Percentiles rank a stretch among this genome's conserved stretches.
These are phyloP conservation scores for Paradoxurus hermaphroditus DNA, from an alignment of 2,113 vertebrate species.

Conservation along the genomic window DNA sequence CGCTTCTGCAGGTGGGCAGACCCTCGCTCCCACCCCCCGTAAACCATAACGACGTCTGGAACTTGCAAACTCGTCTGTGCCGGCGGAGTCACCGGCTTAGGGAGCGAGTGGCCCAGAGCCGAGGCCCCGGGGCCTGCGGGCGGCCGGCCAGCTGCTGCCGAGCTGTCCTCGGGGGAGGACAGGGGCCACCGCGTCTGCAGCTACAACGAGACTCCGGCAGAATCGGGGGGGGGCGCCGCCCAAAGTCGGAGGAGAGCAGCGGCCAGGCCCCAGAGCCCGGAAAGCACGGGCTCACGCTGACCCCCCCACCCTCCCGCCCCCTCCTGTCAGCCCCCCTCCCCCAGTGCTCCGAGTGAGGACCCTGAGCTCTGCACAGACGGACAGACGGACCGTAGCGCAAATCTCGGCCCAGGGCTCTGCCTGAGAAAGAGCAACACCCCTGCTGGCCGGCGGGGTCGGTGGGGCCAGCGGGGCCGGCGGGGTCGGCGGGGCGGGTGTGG, in stretches of 20 bases:
- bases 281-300: background rate
- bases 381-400: rapidly evolving
- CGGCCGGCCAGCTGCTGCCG: background rate
- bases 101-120: background rate
- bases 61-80: background rate
- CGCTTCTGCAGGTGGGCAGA: rapidly evolving
- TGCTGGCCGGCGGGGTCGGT: background rate
- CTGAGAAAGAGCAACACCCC: too few species aligned
- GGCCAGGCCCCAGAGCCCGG: background rate
- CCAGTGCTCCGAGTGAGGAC: background rate
- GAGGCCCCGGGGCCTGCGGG: background rate
- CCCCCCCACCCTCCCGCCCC: rapidly evolving
- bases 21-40: rapidly evolving
- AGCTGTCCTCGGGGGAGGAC: background rate
- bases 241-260: background rate
- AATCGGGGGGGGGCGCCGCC: background rate
- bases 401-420: too few species aligned
- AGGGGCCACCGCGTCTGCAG: rapidly evolving
- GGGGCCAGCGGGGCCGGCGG: background rate
- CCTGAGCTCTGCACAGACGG: background rate
- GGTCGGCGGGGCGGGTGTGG: rapidly evolving
- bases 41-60: background rate
- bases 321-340: rapidly evolving
- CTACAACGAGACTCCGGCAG: background rate
- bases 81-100: background rate